Evolutionary conservation across 2,113 vertebrate genomes (phyloP), one percentile per base, ranked within the genome.

Genomic region (Tichodroma muraria): DNA sequence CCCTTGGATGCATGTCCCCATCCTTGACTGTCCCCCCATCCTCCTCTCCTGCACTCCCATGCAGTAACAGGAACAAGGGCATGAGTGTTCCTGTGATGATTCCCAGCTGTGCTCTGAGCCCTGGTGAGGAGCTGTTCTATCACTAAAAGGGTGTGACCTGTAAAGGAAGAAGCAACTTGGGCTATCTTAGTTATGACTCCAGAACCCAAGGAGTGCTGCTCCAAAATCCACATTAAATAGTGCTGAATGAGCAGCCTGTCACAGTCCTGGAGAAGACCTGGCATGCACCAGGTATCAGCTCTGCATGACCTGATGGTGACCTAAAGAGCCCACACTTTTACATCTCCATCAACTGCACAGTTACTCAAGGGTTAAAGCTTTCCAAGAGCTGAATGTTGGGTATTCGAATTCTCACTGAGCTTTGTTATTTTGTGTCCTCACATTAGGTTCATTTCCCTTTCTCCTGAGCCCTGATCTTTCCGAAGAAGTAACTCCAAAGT

Each of bases 321-420:
- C 35, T 59, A 5, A 53, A 68, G 22, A 84, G 16, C 23, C 38
- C 22, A 20, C 15, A 14, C 6, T 88, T 64, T 75, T 68, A 21
- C 0, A 0, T 40, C 20, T 75, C 31, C 10, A 9, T 61, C 71
- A 84, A 44, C n/a, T 72, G 38, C 61, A 49, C 5, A 3, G 45
- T 50, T 56, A 68, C 44, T 83, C 44, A 35, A 64, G 61, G 15
- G 33, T 28, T 83, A 76, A 75, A 87, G 16, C 61, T 78, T 80
- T 38, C 40, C 24, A 54, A 42, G 21, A 72, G 18, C 14, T 28
- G 33, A 75, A 33, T 27, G 2, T 23, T 52, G 44, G 24, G 13
- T 56, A 59, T 19, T 31, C 3, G 0, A 71, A 2, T 10, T 76
- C 3, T 78, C 20, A 18, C 37, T 64, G n/a, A 52, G 21, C 40